Evolutionary conservation across 2,113 vertebrate genomes (phyloP), one percentile per base, ranked within the genome.

Genomic region (Prochilodus magdalenae): DNA sequence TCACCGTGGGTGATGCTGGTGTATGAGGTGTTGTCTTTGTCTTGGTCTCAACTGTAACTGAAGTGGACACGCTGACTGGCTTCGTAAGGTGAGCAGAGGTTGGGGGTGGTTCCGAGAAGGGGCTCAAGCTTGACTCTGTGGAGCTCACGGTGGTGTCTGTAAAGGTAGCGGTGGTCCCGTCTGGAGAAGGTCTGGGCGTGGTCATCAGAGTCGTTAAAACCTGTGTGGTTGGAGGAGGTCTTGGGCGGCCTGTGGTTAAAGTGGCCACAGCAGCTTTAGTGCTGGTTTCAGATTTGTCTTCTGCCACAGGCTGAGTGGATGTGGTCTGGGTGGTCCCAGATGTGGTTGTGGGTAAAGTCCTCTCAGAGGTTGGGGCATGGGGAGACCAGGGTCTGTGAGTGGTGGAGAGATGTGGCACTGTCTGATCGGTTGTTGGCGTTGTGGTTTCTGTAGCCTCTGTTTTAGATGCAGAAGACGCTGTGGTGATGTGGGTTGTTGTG

Each of bases 311-410:
- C n/a, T 33, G 1, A 0, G 83, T 69, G 49, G 78, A n/a, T n/a
- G n/a, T 77, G 5, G 85, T 73, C 81, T 69, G 57, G 78, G 84
- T 82, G n/a, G 86, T 80, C 0, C 10, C 44, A 16, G 66, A 59
- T 51, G 33, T 74, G 27, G 75, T 49, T 51, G 77, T 84, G 33
- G 40, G 44, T 57, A 88, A 87, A 1, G 63, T 87, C 85, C 67
- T 84, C 29, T 85, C 80, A 26, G 87, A 86, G 27, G 88, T 87
- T 59, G 69, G 70, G 67, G 72, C 24, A 12, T 33, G 60, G 16
- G 85, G 16, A 57, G 90, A 87, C 88, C 83, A 90, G 36, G 89
- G 90, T 1, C 86, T 85, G 44, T 77, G 91, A 44, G 88, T 85
- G 18, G 86, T 81, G 44, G 85, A 85, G 18, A 57, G 27, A 30